Evolutionary conservation across 2,113 vertebrate species (phyloP).

Genomic region (Bambusicola thoracicus): DNA sequence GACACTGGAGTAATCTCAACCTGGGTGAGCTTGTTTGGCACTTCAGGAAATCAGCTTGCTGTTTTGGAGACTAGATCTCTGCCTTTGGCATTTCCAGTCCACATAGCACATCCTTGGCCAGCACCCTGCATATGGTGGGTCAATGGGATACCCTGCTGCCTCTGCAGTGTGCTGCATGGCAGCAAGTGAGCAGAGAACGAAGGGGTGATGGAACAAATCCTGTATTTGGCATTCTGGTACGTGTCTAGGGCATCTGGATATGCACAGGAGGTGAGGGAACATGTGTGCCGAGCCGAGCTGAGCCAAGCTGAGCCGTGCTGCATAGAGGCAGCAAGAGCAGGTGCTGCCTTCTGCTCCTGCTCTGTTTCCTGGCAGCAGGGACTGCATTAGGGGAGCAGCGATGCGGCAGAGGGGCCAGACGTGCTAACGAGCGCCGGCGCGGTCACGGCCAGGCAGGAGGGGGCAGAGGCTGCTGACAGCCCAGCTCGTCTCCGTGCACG

Average conservation of each 20-base stretch:
- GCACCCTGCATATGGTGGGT: not conserved
- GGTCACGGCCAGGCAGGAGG: constrained; percentile 22
- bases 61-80: not conserved
- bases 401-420: constrained; percentile 57
- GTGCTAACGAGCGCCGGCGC: not conserved
- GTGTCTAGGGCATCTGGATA: not conserved
- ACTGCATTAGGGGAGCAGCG: constrained; percentile 7
- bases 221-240: not conserved
- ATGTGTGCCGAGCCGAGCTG: not conserved
- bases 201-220: not conserved
- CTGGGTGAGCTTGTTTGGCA: not conserved
- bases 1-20: not conserved
- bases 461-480: not conserved
- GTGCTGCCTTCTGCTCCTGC: not conserved
- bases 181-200: not conserved
- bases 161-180: not conserved
- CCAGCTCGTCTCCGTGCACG: not conserved
- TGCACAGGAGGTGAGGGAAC: not conserved
- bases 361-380: constrained; percentile 17
- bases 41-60: not conserved
- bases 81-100: not conserved
- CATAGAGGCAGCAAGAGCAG: not conserved
- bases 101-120: not conserved
- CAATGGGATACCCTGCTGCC: not conserved
- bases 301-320: not conserved